Evolutionary conservation across 2,797 vertebrate genomes (phyloP), one percentile per base, ranked within the genome.

Genomic region (Acipenser oxyrinchus): DNA sequence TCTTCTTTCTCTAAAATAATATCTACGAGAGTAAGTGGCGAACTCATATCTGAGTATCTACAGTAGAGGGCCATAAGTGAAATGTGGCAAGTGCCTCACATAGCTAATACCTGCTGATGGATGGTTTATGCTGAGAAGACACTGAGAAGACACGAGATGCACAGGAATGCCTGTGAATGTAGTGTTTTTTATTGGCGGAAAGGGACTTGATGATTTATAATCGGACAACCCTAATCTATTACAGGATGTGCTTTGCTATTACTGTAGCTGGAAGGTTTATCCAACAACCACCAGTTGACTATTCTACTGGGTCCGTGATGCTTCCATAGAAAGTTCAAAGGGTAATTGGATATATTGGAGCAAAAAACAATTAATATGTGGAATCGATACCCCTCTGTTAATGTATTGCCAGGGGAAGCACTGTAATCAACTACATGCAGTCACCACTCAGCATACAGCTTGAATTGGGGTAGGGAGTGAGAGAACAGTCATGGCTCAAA

Each of bases 311-410:
- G 69, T 51, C 65, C 48, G 8, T 10, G 48, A 60, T 73, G 74
- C 71, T 77, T 76, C 84, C 82, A 86, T 87, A 77, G 77, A 86
- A 78, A 79, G 87, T 84, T 89, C 87, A 89, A 79, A 84, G 86
- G 87, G 82, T 89, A 89, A 89, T 88, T 88, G 87, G 84, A 89
- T 83, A 84, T 86, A 89, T 88, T 83, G 84, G 82, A 75, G 86
- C 37, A 76, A 83, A 88, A 88, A 89, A 86, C 85, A 89, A 86
- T 89, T 87, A 86, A 87, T 88, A 86, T 84, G 84, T 84, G 81
- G 81, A 86, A 88, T 89, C 87, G 84, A 89, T 89, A 87, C 73
- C 76, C 82, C 82, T 85, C 85, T 85, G 83, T 85, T 86, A 89
- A 89, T 87, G 86, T 82, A 82, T 86, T 84, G 86, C 75, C 79